These are phyloP conservation scores for Gastracanthus pulcherrimus DNA, from an alignment of 2,888 invertebrate species.

Conservation along the genomic window DNA sequence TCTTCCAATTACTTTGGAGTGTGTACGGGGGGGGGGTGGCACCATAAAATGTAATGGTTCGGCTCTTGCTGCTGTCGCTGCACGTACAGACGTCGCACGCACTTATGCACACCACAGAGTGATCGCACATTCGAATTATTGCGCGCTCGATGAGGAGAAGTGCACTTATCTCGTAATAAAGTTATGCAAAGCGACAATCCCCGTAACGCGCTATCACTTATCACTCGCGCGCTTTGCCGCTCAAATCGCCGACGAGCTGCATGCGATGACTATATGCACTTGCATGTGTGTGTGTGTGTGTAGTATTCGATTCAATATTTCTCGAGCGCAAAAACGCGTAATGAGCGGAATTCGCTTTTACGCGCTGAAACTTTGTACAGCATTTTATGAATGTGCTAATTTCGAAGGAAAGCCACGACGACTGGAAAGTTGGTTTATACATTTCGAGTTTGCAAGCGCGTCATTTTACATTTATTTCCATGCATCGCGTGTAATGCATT, in stretches of 20 bases:
- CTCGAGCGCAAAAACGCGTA: neutral
- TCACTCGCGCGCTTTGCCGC: neutral
- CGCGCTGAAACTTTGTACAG: too few species aligned
- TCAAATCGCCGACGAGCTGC: neutral
- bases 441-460: too few species aligned
- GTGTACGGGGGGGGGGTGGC: neutral
- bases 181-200: conserved; percentile 45
- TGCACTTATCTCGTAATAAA: conserved; percentile 50
- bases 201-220: conserved; percentile 19
- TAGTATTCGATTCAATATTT: neutral
- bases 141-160: neutral
- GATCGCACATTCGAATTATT: neutral
- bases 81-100: conserved; percentile 1
- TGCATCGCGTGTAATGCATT: too few species aligned
- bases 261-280: too few species aligned
- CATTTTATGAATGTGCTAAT: too few species aligned
- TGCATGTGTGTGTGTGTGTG: neutral
- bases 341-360: too few species aligned
- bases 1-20: conserved; percentile 32
- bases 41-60: conserved; percentile 13
- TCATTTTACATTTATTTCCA: too few species aligned
- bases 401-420: too few species aligned
- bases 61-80: neutral
- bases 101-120: too few species aligned
- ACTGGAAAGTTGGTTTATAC: too few species aligned